Evolutionary conservation across 2,797 vertebrate genomes (phyloP).

Genomic region (Catostomus latipinnis): DNA sequence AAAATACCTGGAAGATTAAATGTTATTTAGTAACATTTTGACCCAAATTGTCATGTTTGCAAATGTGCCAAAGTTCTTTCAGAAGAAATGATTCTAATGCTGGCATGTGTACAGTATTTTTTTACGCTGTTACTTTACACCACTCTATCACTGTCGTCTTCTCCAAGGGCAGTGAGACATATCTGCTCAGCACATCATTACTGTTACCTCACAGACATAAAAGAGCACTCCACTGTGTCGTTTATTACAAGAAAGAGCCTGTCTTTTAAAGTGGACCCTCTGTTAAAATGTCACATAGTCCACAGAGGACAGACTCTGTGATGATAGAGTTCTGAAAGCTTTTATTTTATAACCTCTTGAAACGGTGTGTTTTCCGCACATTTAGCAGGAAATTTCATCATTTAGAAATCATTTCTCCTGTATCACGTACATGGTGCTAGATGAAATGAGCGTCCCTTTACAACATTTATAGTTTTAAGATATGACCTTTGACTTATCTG

Average conservation of each 20-base stretch:
- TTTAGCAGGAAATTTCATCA: constrained; percentile 7
- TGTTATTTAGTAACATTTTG: not conserved
- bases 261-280: constrained; percentile 24
- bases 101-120: constrained; percentile 5
- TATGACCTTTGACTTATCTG: not conserved
- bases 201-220: constrained; percentile 53
- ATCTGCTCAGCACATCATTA: constrained; percentile 58
- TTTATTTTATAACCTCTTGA: constrained; percentile 11
- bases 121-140: constrained; percentile 30
- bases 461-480: not conserved
- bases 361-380: not conserved
- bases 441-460: not conserved
- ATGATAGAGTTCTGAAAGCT: constrained; percentile 36
- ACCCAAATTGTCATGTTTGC: not conserved
- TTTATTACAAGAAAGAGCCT: constrained; percentile 46
- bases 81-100: not conserved
- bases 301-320: constrained; percentile 39
- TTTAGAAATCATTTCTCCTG: not conserved
- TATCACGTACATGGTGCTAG: not conserved
- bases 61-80: not conserved
- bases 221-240: constrained; percentile 52
- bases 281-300: constrained; percentile 46
- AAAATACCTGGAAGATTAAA: not conserved
- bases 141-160: constrained; percentile 35
- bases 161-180: constrained; percentile 31